Evolutionary conservation across 1,140 invertebrate genomes (phyloP).

Genomic region (Mya arenaria): DNA sequence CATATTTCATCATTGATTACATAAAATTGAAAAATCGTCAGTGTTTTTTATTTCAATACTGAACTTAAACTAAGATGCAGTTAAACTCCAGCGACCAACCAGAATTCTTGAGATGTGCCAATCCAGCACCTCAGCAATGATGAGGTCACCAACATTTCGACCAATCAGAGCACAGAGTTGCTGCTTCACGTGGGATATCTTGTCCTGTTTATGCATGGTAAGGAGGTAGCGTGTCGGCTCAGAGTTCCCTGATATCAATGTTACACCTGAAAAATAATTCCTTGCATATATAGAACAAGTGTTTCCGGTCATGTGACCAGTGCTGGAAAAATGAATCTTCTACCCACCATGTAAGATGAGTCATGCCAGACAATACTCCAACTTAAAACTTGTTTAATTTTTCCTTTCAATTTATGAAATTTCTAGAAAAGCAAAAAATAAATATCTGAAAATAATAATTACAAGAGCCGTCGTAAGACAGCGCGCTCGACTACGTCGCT

Average conservation of each 20-base stretch:
- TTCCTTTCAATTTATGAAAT: not conserved
- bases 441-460: no score
- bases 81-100: no score
- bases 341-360: not conserved
- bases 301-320: no score
- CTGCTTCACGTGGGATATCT: slow-evolving; percentile 84
- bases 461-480: no score
- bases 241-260: slow-evolving; percentile 83
- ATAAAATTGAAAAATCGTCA: no score
- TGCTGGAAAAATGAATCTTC: no score
- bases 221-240: slow-evolving; percentile 83
- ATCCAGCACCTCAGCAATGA: slow-evolving; percentile 86
- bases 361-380: not conserved
- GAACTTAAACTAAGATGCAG: no score
- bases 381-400: not conserved
- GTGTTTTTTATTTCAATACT: no score
- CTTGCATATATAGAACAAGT: not conserved
- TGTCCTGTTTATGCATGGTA: slow-evolving; percentile 85
- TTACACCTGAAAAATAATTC: slow-evolving; percentile 82
- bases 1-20: no score
- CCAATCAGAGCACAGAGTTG: slow-evolving; percentile 80
- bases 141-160: slow-evolving; percentile 80
- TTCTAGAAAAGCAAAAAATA: no score
- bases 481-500: no score
- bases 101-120: slow-evolving; percentile 86